phyloP scores from a whole-genome alignment of 2,797 vertebrate species.

The Neosalanx taihuensis region DNA sequence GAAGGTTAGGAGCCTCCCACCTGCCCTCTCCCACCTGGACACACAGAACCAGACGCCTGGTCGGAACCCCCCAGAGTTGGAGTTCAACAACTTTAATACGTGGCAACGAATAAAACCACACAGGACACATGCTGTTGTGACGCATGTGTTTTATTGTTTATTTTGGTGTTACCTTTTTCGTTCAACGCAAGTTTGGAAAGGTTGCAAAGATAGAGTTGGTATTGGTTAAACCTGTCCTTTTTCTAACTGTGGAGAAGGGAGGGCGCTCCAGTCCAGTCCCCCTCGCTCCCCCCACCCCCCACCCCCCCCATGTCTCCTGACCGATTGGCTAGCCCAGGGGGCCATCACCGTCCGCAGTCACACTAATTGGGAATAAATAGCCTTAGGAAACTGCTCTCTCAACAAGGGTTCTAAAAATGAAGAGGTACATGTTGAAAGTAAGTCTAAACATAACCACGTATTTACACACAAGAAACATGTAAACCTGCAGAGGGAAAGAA shows the following conservation, averaged over 20 bases:
- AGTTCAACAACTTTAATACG: background rate
- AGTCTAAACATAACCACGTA: conserved; percentile 75
- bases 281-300: conserved; percentile 4
- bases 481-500: conserved; percentile 75
- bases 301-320: conserved; percentile 31
- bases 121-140: background rate
- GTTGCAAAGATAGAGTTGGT: conserved; percentile 9
- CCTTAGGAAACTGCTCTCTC: conserved; percentile 64
- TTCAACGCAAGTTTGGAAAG: background rate
- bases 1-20: conserved; percentile 38
- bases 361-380: conserved; percentile 78
- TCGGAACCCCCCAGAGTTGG: conserved; percentile 9
- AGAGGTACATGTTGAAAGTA: conserved; percentile 73
- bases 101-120: background rate
- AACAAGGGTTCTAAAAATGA: conserved; percentile 72
- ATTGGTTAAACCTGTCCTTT: conserved; percentile 33
- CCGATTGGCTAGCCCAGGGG: conserved; percentile 22
- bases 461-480: conserved; percentile 82
- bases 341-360: conserved; percentile 61
- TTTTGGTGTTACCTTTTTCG: background rate
- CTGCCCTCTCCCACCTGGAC: conserved; percentile 40
- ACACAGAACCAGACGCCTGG: conserved; percentile 38
- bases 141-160: conserved; percentile 27
- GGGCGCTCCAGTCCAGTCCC: conserved; percentile 27
- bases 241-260: background rate